phyloP scores from a whole-genome alignment of 1,140 invertebrate species.

The Nixonia krombeini region DNA sequence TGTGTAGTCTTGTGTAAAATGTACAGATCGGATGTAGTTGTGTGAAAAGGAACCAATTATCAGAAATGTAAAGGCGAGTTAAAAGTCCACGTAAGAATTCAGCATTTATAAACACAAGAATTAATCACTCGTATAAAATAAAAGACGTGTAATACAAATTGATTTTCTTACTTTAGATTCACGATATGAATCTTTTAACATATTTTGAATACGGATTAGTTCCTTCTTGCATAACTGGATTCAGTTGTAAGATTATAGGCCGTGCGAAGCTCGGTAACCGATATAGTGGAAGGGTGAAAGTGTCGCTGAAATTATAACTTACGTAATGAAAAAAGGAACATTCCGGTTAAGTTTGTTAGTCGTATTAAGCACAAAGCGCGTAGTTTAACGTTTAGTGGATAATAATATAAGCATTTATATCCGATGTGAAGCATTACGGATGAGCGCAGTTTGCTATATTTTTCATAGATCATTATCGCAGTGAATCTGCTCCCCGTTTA shows the following conservation, averaged over 20 bases:
- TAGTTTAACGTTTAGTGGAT: conserved; percentile 26
- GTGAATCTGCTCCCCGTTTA: conserved; percentile 15
- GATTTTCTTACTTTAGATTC: too few relatives aligned
- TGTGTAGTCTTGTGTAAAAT: conserved; percentile 24
- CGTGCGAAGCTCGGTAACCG: conserved; percentile 8
- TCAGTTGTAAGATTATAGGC: conserved; percentile 12
- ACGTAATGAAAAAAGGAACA: conserved; percentile 18
- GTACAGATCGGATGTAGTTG: too few relatives aligned
- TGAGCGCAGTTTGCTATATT: conserved; percentile 29
- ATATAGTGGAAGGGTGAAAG: conserved; percentile 6
- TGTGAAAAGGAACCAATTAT: too few relatives aligned
- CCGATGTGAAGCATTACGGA: conserved; percentile 13
- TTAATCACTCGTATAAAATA: too few relatives aligned
- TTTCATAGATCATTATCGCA: conserved; percentile 18
- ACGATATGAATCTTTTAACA: too few relatives aligned
- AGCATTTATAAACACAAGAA: too few relatives aligned
- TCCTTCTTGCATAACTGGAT: too few relatives aligned
- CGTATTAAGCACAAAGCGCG: conserved; percentile 26
- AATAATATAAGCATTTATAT: conserved; percentile 25
- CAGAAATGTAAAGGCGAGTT: too few relatives aligned
- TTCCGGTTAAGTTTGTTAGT: conserved; percentile 33
- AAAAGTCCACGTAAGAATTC: too few relatives aligned
- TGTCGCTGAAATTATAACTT: conserved; percentile 11
- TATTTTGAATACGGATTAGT: too few relatives aligned
- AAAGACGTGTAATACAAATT: too few relatives aligned